Percentiles rank a stretch among this genome's conserved stretches.
phyloP scores from a whole-genome alignment of 2,888 invertebrate genomes.

The Ennomos quercinarius region DNA sequence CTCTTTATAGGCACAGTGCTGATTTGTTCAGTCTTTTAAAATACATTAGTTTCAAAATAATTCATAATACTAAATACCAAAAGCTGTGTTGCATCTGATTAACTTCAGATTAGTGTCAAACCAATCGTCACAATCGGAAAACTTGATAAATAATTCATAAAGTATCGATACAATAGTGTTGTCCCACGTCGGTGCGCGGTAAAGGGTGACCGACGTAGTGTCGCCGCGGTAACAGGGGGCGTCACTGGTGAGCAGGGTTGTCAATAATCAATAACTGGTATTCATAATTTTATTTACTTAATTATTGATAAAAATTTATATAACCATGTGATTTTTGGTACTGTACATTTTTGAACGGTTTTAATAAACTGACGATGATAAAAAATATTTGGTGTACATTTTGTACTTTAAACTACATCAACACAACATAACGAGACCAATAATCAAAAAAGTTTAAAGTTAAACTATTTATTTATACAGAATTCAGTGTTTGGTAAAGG shows the following conservation, averaged over 20 bases:
- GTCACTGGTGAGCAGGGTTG: slow-evolving; percentile 64
- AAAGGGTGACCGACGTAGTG: slow-evolving; percentile 80
- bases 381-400: no score
- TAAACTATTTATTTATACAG: no score
- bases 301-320: slow-evolving; percentile 1
- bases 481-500: no score
- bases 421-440: no score
- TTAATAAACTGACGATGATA: no score
- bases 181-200: slow-evolving; percentile 50
- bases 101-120: slow-evolving; percentile 13
- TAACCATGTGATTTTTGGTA: not conserved
- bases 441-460: no score
- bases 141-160: slow-evolving; percentile 51
- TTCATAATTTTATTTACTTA: not conserved
- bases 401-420: no score
- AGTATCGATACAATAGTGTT: slow-evolving; percentile 51
- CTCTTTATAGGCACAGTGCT: no score
- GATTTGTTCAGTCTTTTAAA: no score
- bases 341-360: no score
- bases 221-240: slow-evolving; percentile 77
- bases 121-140: slow-evolving; percentile 14
- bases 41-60: no score
- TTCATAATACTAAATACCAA: no score
- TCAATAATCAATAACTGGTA: slow-evolving; percentile 3
- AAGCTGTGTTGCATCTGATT: not conserved